Evolutionary conservation across 2,888 invertebrate genomes (phyloP), one percentile per base, ranked within the genome.

Genomic region (Sarcophaga variegata): DNA sequence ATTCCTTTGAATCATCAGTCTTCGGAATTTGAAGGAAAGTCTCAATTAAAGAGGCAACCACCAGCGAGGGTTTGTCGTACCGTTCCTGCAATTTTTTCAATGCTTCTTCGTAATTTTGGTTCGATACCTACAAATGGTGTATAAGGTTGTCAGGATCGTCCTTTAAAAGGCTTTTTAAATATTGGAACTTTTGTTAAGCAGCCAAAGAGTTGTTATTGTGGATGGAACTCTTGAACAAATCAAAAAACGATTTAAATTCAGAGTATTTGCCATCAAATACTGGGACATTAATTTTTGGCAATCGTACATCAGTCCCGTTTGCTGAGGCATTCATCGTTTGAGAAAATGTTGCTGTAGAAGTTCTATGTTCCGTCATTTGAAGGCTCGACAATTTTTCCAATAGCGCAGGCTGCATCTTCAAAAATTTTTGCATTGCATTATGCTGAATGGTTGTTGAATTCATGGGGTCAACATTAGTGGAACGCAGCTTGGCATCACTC

Each of bases 81-180:
- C 6, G 37, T 37, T 37, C 37, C 37, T 37, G 37, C 37, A 37
- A 37, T 37, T 37, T 37, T 37, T 27, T 27, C 4, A 78, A 77
- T 2, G 79, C 81, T 76, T 86, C 84, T 37, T 72, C 64, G 60
- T 84, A 83, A 54, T 84, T 84, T 59, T 12, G 20, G 22, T 85
- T 80, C 2, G 84, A 71, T 20, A 81, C 70, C n/a, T 80, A 25
- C 27, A 27, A 27, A 27, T 27, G 27, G 27, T 4, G 27, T 27
- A 27, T 27, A 27, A 27, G 27, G 4, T 63, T 81, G 3, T 71
- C 75, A 5, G 84, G 84, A 37, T 81, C 83, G 12, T 59, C 4
- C 27, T 27, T 27, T 27, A 27, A 27, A 3, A 27, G 27, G 0
- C 27, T 0, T 4, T 27, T 27, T 27, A 27, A 5, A 4, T 27